phyloP scores from a whole-genome alignment of 2,113 vertebrate species.

The Polypterus bichir region DNA sequence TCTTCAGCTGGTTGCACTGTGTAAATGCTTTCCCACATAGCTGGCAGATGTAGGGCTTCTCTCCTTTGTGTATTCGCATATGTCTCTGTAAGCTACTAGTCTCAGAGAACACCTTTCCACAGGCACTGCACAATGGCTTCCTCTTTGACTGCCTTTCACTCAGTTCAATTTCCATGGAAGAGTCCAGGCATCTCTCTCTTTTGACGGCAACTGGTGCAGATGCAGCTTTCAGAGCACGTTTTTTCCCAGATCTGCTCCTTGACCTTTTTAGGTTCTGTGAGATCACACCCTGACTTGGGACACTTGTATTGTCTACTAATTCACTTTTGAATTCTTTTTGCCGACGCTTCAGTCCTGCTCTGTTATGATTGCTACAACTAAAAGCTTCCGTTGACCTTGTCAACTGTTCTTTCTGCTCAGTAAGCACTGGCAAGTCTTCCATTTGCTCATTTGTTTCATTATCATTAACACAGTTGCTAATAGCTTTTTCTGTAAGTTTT shows the following conservation, averaged over 20 bases:
- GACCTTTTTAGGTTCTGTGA: constrained; percentile 38
- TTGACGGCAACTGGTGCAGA: neutral
- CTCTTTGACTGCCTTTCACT: constrained; percentile 54
- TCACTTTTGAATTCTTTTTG: neutral
- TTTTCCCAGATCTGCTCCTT: constrained; percentile 29
- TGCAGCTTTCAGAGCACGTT: no score
- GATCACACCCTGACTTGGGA: no score
- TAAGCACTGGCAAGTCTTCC: constrained; percentile 10
- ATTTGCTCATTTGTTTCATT: no score
- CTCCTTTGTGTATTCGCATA: constrained; percentile 69
- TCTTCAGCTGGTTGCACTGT: constrained; percentile 70
- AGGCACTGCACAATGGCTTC: constrained; percentile 58
- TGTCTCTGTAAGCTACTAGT: constrained; percentile 63
- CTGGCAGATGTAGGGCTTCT: constrained; percentile 64
- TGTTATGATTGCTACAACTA: no score
- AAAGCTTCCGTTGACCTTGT: neutral
- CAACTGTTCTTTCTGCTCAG: constrained; percentile 32
- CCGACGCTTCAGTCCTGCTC: no score
- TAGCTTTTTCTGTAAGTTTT: no score
- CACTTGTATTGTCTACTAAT: constrained; percentile 30
- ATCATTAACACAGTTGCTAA: no score
- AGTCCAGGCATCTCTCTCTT: constrained; percentile 28
- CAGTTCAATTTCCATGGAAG: constrained; percentile 32
- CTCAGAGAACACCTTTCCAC: constrained; percentile 63
- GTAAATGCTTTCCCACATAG: constrained; percentile 67